Base-by-base conservation (phyloP, 2,113 vertebrate species). In the Campylomormyrus tamandua region DNA sequence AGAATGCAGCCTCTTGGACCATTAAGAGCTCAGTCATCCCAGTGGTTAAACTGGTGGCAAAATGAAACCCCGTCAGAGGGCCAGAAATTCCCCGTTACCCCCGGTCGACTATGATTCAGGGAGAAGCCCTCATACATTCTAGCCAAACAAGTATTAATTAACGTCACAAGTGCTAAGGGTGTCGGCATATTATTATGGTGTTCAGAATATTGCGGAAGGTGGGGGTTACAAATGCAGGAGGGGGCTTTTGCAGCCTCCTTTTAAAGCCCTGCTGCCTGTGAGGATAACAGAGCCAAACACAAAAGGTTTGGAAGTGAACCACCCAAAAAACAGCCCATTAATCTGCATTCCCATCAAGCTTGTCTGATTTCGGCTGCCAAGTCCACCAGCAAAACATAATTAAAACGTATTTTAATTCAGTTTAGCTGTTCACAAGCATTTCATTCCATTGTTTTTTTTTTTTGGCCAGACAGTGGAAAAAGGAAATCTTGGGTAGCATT, bases 51-150 rank as follows among this genome's bases (percentile, higher is more conserved):
- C 21, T 62, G 58, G 24, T n/a, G 58, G 24, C 8, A 62, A 62
- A n/a, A 62, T 8, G 24, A 27, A 62, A 62, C 7, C 21, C 24
- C 6, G 2, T 27, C 58, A 62, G 58, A 62, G 58, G 58, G 58
- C 58, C 7, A 62, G 58, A 62, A 56, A 1, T 62, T 62, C 24
- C 58, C 58, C 58, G 58, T n/a, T 62, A n/a, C 58, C 1, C 19
- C 21, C 7, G 0, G 21, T 62, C 3, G 1, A n/a, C 56, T 8
- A 21, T 21, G 58, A 62, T 24, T n/a, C 58, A n/a, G 24, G 24
- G 2, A n/a, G 58, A 93, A 94, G 92, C 93, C 90, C 90, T 92
- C 92, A 93, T 94, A 92, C 35, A 89, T 39, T 39, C 86, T 45
- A 84, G 86, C 87, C 90, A 93, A 92, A 89, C 77, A 13, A 39